Evolutionary conservation across 2,888 invertebrate genomes (phyloP), one percentile per base, ranked within the genome.

Genomic region (Aplocera efformata): DNA sequence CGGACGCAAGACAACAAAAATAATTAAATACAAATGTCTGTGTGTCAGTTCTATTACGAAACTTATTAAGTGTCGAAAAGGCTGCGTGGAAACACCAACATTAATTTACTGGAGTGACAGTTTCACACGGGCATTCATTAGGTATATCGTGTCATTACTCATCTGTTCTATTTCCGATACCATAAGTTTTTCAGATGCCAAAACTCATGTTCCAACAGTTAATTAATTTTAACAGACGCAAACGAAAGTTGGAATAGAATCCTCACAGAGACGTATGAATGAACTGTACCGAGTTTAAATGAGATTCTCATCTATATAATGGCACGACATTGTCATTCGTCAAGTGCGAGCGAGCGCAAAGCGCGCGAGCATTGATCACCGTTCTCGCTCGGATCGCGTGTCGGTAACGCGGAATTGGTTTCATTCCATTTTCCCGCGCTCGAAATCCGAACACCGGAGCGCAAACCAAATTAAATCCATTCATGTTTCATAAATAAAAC

Each of bases 91-190:
- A 63, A 66, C 60, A 53, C 48, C 56, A 68, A 63, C 71, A 85
- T 84, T 85, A 82, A 85, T 85, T 80, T 79, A 72, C 60, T 38
- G 60, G 50, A 61, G 72, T 69, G 84, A 82, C 84, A 79, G 65
- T 69, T 72, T 79, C 81, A 76, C 82, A 80, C 75, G 81, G 73
- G 13, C 80, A 67, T 79, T 74, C 77, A 74, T 79, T 79, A 72
- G 66, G 64, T 67, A 67, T 67, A 67, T 62, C 61, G 49, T 63
- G 64, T 74, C 82, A 81, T 86, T 79, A 83, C 53, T 84, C 82
- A 82, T 74, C 48, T 54, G 67, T 73, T 76, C 84, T 86, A 85
- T 84, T 85, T 82, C 73, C 76, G 72, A 80, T 79, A 70, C 68
- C 67, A 67, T 62, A 71, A 79, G 73, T 81, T 84, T 83, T 83